phyloP scores from a whole-genome alignment of 2,113 vertebrate genomes.

The Ariopsis seemanni region DNA sequence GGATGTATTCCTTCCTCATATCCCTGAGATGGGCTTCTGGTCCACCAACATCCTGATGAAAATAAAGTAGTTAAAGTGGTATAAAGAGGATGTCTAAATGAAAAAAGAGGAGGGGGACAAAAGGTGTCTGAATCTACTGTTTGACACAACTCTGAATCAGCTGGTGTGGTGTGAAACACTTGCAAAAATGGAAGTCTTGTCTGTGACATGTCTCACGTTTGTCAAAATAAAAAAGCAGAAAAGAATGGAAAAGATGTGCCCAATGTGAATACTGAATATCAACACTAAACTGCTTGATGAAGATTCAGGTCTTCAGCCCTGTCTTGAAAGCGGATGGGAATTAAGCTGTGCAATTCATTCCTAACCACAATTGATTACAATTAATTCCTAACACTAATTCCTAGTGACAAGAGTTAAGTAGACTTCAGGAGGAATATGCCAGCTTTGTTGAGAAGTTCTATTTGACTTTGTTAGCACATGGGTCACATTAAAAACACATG shows the following conservation, averaged over 20 bases:
- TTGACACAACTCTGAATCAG: neutral
- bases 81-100: neutral
- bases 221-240: neutral
- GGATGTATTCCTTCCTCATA: neutral
- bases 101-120: too few species aligned
- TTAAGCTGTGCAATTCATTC: neutral
- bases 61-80: neutral
- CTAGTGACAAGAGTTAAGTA: neutral
- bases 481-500: neutral
- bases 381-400: slow-evolving; percentile 9
- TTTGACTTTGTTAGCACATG: neutral
- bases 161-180: neutral
- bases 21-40: neutral
- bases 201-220: neutral
- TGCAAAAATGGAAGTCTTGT: neutral
- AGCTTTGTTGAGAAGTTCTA: neutral
- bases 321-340: neutral
- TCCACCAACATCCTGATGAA: neutral
- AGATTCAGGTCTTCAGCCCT: neutral
- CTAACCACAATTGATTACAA: slow-evolving; percentile 9
- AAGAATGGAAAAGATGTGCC: neutral
- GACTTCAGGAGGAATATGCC: neutral
- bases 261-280: neutral
- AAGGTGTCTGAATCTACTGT: neutral
- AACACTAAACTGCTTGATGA: neutral